Base-by-base conservation (phyloP, 2,113 vertebrate genomes). In the Oncorhynchus mykiss region DNA sequence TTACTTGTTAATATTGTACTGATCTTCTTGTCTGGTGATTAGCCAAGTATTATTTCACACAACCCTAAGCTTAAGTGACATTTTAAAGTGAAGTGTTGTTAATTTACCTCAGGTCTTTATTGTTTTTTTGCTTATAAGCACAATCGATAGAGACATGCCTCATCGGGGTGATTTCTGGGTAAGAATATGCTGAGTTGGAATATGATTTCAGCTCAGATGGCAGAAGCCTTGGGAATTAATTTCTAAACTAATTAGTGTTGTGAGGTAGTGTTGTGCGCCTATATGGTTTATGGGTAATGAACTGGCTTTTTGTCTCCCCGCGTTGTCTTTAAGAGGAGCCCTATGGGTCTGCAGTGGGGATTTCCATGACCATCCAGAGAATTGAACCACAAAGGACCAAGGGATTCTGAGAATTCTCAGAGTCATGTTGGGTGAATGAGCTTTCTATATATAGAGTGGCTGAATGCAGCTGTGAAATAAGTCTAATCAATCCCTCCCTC, bases 1-100 rank as follows among this genome's bases (percentile, higher is more conserved):
- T 70, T 64, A 69, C 71, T 79, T 82, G 57, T 82, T 86, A 77
- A 80, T 78, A 75, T 75, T 72, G 74, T 80, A 79, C 84, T 87
- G 85, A 88, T 75, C 66, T 48, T n/a, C 31, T 51, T 29, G 59
- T 60, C n/a, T 14, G n/a, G 5, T 22, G 14, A 60, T 60, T 60
- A 60, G n/a, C 64, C 73, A 77, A 31, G 29, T 11, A 82, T 83
- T 77, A 79, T 72, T 79, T 79, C 81, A 77, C 70, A 81, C 73
- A 64, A 70, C 83, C 80, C 22, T 7, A 54, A 34, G 31, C 29
- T 5, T 6, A 20, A 27, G 13, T 31, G 39, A 14, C n/a, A 16
- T 67, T 67, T 3, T 27, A 5, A 25, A 25, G 12, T 5, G 6
- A 62, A 80, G 80, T 71, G 79, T 25, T 80, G 20, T 86, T 59